Conservation (phyloP, 2,888 invertebrate species). For the Chirona hameri region DNA sequence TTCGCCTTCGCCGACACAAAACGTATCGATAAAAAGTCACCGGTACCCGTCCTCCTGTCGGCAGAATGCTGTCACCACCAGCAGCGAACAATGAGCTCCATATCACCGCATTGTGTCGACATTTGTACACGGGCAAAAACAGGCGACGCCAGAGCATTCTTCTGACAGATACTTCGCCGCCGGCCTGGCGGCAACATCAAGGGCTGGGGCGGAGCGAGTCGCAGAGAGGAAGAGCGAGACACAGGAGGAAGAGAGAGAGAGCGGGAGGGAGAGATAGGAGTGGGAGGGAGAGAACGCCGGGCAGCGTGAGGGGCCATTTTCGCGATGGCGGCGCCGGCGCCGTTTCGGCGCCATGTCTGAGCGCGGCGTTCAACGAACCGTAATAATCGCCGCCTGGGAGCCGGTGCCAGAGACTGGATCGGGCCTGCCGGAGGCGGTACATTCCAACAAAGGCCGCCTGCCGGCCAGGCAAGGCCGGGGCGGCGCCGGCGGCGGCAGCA, state of each 20-base stretch:
- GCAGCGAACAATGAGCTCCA: not conserved
- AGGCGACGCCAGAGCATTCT: not conserved
- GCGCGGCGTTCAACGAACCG: not conserved
- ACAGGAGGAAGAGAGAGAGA: no score
- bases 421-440: not conserved
- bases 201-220: not conserved
- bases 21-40: not conserved
- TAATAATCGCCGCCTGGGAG: not conserved
- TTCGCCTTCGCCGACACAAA: no score
- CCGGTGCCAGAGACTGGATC: not conserved
- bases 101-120: not conserved
- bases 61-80: not conserved
- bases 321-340: not conserved
- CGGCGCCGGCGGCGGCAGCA: not conserved
- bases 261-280: not conserved
- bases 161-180: not conserved
- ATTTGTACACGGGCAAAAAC: not conserved
- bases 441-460: conserved; percentile 22
- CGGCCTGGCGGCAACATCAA: not conserved
- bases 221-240: no score
- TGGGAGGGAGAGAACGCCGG: not conserved
- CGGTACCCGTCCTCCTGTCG: not conserved
- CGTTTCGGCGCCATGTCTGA: not conserved
- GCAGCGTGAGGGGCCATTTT: not conserved
- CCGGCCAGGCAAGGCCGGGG: not conserved